Evolutionary conservation across 2,888 invertebrate species (phyloP).

Genomic region (Tetrapedia diversipes): DNA sequence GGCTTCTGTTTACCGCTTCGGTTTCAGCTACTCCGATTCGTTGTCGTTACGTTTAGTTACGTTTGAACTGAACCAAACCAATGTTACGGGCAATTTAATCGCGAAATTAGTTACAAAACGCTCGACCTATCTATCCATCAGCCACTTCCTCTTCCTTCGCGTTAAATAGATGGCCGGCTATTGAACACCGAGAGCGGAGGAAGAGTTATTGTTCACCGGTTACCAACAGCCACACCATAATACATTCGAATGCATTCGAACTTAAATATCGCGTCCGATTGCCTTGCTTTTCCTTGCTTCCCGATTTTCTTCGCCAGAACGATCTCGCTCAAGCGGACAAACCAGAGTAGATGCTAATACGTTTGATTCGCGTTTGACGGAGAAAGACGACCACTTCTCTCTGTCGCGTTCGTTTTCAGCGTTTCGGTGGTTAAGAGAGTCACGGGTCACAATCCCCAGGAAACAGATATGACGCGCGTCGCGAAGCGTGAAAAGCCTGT

Average conservation of each 20-base stretch:
- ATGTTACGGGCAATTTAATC: slow-evolving; percentile 83
- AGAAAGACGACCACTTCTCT: slow-evolving; percentile 22
- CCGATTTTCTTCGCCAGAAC: background rate
- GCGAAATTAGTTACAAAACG: slow-evolving; percentile 82
- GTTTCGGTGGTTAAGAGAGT: slow-evolving; percentile 69
- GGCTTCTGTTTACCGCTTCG: background rate
- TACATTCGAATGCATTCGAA: slow-evolving; percentile 75
- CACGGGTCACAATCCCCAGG: slow-evolving; percentile 76
- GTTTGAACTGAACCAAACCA: slow-evolving; percentile 77
- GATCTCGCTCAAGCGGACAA: too few relatives aligned
- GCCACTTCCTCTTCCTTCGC: slow-evolving; percentile 83
- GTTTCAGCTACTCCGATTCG: slow-evolving; percentile 49
- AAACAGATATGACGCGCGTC: slow-evolving; percentile 82
- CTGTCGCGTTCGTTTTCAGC: slow-evolving; percentile 56
- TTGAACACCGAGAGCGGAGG: slow-evolving; percentile 81
- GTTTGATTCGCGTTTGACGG: background rate
- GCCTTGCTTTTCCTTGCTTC: background rate
- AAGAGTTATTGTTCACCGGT: slow-evolving; percentile 82
- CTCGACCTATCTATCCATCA: slow-evolving; percentile 82
- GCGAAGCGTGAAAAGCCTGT: slow-evolving; percentile 81
- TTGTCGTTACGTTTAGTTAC: slow-evolving; percentile 61
- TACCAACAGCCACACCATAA: too few relatives aligned
- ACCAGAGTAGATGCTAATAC: background rate
- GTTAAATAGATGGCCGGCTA: slow-evolving; percentile 81
- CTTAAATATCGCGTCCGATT: too few relatives aligned